These are phyloP conservation scores for Drosophila vallismaia DNA, from an alignment of 2,888 invertebrate genomes.

Conservation along the genomic window DNA sequence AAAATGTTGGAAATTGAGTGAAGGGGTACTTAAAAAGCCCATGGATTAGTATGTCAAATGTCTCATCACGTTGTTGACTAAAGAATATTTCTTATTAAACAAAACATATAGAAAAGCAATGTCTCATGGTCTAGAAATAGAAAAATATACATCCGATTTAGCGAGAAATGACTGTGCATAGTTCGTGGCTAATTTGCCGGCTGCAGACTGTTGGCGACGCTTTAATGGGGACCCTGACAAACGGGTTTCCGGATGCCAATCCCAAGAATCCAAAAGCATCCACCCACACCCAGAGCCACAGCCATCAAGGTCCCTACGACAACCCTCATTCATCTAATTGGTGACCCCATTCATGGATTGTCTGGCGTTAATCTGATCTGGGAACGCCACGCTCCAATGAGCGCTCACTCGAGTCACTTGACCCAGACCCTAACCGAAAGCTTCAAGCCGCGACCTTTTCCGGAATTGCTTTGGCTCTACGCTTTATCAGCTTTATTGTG, in stretches of 20 bases:
- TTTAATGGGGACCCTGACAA: constrained; percentile 41
- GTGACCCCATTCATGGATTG: constrained; percentile 37
- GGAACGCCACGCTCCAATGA: constrained; percentile 23
- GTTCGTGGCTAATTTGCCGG: constrained; percentile 22
- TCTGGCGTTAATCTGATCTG: constrained; percentile 31
- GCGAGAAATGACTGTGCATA: constrained; percentile 23
- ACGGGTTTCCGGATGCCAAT: constrained; percentile 32
- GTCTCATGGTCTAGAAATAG: not conserved
- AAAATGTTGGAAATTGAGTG: not conserved
- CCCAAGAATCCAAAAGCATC: constrained; percentile 13
- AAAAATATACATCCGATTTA: not conserved
- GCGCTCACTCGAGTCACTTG: constrained; percentile 25
- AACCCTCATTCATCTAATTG: constrained; percentile 25
- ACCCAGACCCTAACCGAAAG: constrained; percentile 42
- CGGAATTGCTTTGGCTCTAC: constrained; percentile 15
- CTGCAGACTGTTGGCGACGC: constrained; percentile 46
- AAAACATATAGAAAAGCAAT: not conserved
- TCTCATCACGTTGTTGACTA: not conserved
- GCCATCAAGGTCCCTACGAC: constrained; percentile 6
- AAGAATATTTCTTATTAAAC: not conserved
- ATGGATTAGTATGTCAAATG: not conserved
- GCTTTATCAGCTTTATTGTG: constrained; percentile 58
- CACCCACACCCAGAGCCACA: too few species aligned
- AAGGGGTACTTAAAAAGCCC: not conserved
- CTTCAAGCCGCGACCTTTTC: constrained; percentile 25